A percentile compares a stretch with the other conserved stretches of the same genome.
Evolutionary conservation across 2,797 vertebrate genomes (phyloP).

Genomic region (Trachurus trachurus): DNA sequence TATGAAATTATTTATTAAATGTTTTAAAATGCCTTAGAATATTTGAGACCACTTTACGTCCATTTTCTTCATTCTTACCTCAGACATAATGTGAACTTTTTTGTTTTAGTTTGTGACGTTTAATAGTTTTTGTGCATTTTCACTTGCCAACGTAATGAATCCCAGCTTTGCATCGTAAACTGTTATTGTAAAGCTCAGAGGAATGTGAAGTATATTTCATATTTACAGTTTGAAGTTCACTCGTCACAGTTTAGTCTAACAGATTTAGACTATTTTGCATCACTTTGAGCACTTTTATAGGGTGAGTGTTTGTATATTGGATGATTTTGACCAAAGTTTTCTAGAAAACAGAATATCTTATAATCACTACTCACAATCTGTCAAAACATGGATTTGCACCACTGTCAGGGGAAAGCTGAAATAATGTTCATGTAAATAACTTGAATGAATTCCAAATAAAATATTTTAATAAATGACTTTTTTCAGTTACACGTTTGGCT

Average conservation of each 20-base stretch:
- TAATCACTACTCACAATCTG: conserved; percentile 30
- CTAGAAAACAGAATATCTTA: conserved; percentile 2
- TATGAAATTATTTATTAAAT: conserved; percentile 63
- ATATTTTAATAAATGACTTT: conserved; percentile 42
- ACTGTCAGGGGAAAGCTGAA: conserved; percentile 44
- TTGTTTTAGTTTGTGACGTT: conserved; percentile 23
- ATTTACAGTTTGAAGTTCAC: conserved; percentile 40
- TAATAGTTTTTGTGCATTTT: conserved; percentile 13
- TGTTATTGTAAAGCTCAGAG: conserved; percentile 35
- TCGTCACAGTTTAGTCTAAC: conserved; percentile 17
- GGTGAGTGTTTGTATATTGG: conserved; percentile 25
- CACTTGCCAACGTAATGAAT: conserved; percentile 22
- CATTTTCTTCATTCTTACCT: conserved; percentile 51
- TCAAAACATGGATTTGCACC: neutral
- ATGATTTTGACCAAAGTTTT: conserved; percentile 4
- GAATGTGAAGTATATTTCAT: conserved; percentile 5
- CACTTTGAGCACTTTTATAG: conserved; percentile 63
- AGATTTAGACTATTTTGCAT: conserved; percentile 32
- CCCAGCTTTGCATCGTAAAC: neutral
- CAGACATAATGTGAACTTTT: conserved; percentile 56
- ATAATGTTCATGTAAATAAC: conserved; percentile 44
- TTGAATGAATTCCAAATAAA: conserved; percentile 67
- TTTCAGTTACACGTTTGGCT: neutral
- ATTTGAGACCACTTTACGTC: conserved; percentile 2
- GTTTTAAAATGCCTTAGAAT: conserved; percentile 53